Percentiles rank a stretch among this genome's conserved stretches.
Evolutionary conservation across 2,888 invertebrate genomes (phyloP).

Genomic region (Diaperis boleti): DNA sequence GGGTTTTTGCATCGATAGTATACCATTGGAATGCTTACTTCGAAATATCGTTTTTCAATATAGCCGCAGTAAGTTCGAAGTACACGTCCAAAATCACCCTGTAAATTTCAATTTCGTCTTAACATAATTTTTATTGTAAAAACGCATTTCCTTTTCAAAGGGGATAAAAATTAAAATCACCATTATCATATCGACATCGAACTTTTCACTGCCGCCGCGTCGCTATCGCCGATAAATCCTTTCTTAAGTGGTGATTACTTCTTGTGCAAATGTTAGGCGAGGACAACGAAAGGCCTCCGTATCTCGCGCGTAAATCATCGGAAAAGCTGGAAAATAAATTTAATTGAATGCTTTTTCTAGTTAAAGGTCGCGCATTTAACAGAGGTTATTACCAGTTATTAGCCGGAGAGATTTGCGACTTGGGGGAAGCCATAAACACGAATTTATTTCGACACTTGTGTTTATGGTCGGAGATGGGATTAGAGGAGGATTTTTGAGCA

Average conservation of each 20-base stretch:
- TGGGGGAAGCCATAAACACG: conserved; percentile 31
- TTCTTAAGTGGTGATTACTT: conserved; percentile 39
- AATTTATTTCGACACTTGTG: conserved; percentile 24
- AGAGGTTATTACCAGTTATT: conserved; percentile 35
- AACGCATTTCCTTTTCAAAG: too few relatives aligned
- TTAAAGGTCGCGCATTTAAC: conserved; percentile 37
- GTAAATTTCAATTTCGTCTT: too few relatives aligned
- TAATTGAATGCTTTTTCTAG: conserved; percentile 38
- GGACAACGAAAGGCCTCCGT: conserved; percentile 39
- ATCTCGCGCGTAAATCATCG: conserved; percentile 40
- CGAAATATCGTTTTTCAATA: too few relatives aligned
- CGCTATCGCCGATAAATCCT: conserved; percentile 33
- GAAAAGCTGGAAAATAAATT: conserved; percentile 43
- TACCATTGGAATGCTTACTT: too few relatives aligned
- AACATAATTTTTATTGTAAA: too few relatives aligned
- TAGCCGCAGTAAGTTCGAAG: too few relatives aligned
- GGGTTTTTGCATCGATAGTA: too few relatives aligned
- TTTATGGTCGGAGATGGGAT: conserved; percentile 20
- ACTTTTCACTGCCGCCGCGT: conserved; percentile 12
- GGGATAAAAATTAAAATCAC: too few relatives aligned
- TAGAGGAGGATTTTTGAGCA: background rate
- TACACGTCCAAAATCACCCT: too few relatives aligned
- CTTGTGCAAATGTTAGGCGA: conserved; percentile 35
- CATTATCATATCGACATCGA: too few relatives aligned
- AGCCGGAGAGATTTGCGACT: conserved; percentile 24